Evolutionary conservation across 1,140 invertebrate genomes (phyloP).

Genomic region (Drosophila bifasciata): DNA sequence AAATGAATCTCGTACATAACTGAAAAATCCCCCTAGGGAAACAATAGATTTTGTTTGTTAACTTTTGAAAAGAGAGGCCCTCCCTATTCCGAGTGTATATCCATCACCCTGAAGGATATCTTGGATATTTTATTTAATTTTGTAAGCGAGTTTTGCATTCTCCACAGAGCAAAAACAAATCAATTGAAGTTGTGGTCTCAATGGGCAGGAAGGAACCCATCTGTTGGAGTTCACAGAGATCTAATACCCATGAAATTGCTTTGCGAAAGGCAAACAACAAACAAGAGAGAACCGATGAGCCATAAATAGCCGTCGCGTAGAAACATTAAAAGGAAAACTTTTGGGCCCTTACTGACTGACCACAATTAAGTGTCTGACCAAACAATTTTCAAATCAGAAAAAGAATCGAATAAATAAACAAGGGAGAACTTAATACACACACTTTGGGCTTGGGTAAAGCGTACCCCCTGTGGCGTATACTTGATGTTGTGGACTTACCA

Average conservation of each 20-base stretch:
- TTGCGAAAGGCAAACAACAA: constrained; percentile 15
- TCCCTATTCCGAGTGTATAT: neutral
- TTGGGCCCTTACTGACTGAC: neutral
- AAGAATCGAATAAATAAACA: neutral
- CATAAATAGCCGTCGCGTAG: constrained; percentile 25
- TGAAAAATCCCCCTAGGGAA: too few species aligned
- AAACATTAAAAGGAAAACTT: constrained; percentile 43
- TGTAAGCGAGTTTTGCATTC: constrained; percentile 1
- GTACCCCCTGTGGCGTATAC: constrained; percentile 37
- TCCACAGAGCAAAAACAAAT: constrained; percentile 23
- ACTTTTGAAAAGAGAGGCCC: neutral
- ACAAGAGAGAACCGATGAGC: constrained; percentile 9
- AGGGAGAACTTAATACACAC: constrained; percentile 6
- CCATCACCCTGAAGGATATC: constrained; percentile 13
- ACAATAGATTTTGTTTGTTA: constrained; percentile 5
- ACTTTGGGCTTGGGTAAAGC: constrained; percentile 1
- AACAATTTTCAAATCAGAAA: constrained; percentile 29
- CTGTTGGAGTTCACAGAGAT: constrained; percentile 43
- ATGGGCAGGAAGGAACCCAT: constrained; percentile 25
- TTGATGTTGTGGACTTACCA: constrained; percentile 49
- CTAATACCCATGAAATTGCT: constrained; percentile 16
- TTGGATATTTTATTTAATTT: neutral
- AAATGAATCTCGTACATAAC: too few species aligned
- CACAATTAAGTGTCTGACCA: constrained; percentile 37
- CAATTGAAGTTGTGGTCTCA: constrained; percentile 35